Evolutionary conservation across 1,140 invertebrate species (phyloP), one percentile per base, ranked within the genome.

Genomic region (Anastatus disparis): DNA sequence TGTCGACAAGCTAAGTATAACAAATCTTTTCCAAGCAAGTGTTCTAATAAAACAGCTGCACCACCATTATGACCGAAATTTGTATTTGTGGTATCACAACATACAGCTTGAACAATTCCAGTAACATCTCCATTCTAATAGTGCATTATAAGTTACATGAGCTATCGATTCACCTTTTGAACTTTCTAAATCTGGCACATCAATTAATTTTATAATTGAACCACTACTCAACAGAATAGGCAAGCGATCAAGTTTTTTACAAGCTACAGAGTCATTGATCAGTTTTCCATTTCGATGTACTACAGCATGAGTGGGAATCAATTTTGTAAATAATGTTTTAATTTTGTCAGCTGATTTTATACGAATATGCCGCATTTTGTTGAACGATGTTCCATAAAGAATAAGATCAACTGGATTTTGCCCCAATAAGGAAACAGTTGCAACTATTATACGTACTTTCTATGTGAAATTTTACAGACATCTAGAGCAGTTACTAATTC

Each of bases 11-110:
- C 75, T 53, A 81, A 64, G 61, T 72, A 80, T 58, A 82, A 52
- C 50, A 81, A 46, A 58, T 79, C 68, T 50, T 75, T 76, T 64
- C 75, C 58, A 64, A 82, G 58, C 58, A 78, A 68, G 20, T 74
- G 56, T 72, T 81, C 79, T 38, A 81, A 68, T 61, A 74, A 42
- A 27, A 77, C 59, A 52, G 76, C 80, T 53, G 74, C 75, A 55
- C 78, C 79, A 66, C 71, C 77, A 17, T 62, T 44, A 64, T 42
- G 29, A 15, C 79, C 80, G 8, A 78, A 76, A 69, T 84, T 83
- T 31, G 77, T 72, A 55, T 74, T 72, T 38, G 77, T 82, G 2
- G 80, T 84, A 61, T 82, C 78, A 67, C 77, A 82, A 66, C 78
- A 81, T 44, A 83, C 69, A 56, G 76, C 77, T 75, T 77, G 75